phyloP scores from a whole-genome alignment of 2,888 invertebrate genomes.

The Aporophyla lueneburgensis region DNA sequence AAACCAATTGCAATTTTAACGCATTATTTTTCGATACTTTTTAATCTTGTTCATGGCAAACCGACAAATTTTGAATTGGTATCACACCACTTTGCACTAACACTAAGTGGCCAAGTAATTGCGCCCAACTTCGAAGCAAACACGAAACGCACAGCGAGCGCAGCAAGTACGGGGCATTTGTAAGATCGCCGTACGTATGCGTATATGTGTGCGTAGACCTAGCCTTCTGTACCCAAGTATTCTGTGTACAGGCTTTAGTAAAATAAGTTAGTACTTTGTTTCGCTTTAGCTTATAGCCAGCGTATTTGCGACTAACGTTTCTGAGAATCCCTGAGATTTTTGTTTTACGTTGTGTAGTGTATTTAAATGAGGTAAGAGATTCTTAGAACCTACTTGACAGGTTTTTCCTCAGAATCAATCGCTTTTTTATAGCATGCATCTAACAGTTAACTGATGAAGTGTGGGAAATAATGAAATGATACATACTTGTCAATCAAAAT shows the following conservation, averaged over 20 bases:
- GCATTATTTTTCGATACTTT: no score
- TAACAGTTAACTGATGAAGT: neutral
- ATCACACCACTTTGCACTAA: no score
- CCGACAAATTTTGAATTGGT: no score
- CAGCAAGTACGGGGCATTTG: neutral
- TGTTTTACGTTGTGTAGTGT: conserved; percentile 14
- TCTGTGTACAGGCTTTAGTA: conserved; percentile 40
- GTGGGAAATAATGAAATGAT: neutral
- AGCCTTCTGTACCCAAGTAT: conserved; percentile 10
- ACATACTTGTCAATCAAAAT: neutral
- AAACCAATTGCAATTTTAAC: no score
- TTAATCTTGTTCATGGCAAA: no score
- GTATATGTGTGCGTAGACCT: neutral
- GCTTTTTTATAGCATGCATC: neutral
- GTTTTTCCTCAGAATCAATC: no score
- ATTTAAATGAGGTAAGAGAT: conserved; percentile 29
- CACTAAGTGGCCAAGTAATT: no score
- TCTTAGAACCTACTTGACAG: neutral
- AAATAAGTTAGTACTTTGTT: conserved; percentile 62
- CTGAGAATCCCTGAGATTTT: conserved; percentile 41
- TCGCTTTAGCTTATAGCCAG: conserved; percentile 49
- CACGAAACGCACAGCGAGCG: neutral
- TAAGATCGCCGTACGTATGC: neutral
- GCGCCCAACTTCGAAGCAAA: no score
- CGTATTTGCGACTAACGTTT: conserved; percentile 52